Conservation (phyloP, 2,113 vertebrate genomes). For the Lamprologus callipterus region DNA sequence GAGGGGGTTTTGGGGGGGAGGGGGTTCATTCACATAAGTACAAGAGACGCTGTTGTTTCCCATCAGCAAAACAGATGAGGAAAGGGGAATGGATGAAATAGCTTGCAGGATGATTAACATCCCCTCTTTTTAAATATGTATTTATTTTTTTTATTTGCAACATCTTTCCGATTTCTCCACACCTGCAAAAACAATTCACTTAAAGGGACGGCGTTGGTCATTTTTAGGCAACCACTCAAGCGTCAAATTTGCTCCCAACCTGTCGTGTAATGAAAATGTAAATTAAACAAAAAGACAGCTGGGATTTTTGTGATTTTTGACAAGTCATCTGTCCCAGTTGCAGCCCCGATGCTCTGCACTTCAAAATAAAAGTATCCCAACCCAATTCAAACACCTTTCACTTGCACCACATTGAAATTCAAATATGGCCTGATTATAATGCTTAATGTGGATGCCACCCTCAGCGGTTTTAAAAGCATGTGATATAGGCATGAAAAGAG, state of each 20-base stretch:
- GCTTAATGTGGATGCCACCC: constrained; percentile 54
- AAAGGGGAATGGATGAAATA: neutral
- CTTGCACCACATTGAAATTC: constrained; percentile 39
- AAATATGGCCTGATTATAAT: constrained; percentile 52
- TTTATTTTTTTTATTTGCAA: neutral
- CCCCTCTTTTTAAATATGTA: neutral
- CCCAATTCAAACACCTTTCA: constrained; percentile 19
- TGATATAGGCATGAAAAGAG: constrained; percentile 25
- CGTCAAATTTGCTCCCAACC: neutral
- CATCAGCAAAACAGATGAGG: constrained; percentile 3
- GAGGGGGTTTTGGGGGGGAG: neutral
- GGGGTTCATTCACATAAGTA: neutral
- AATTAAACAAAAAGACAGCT: neutral
- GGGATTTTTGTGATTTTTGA: neutral
- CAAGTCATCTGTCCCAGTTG: neutral
- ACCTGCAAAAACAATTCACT: constrained; percentile 18
- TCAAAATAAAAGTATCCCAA: constrained; percentile 11
- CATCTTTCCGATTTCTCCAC: neutral
- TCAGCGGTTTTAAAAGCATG: constrained; percentile 28
- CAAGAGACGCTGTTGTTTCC: neutral
- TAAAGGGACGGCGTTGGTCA: neutral
- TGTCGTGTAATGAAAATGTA: neutral
- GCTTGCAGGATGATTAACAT: constrained; percentile 17
- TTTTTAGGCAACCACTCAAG: neutral
- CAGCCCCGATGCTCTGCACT: neutral